A percentile compares a stretch with the other conserved stretches of the same genome.
Evolutionary conservation across 2,797 vertebrate species (phyloP).

Genomic region (Aphelocoma californica): DNA sequence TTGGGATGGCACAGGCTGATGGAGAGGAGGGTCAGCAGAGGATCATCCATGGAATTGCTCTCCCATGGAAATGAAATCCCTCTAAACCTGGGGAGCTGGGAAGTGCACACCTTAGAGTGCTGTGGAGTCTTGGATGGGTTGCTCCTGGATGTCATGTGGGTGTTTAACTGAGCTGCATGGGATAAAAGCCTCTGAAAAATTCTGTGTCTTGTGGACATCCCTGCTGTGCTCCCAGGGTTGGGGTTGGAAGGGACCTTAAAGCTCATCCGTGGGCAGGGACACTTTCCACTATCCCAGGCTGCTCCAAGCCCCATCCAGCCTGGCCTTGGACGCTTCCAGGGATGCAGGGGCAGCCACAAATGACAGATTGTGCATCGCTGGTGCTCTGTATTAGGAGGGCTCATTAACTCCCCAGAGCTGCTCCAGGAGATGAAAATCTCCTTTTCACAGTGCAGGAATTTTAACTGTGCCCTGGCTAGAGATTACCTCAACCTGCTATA

Average conservation of each 20-base stretch:
- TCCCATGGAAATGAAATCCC: not conserved
- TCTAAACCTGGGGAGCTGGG: not conserved
- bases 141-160: not conserved
- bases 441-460: conserved; percentile 27
- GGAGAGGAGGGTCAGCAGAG: not conserved
- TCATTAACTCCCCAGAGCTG: conserved; percentile 5
- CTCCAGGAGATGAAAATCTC: not conserved
- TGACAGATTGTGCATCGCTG: not conserved
- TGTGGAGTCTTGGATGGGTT: not conserved
- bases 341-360: not conserved
- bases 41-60: not conserved
- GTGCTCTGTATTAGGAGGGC: not conserved
- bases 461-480: conserved; percentile 51
- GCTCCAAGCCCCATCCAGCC: not conserved
- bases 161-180: not conserved
- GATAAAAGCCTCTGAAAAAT: not conserved
- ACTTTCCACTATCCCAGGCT: rapidly evolving
- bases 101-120: rapidly evolving
- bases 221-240: not conserved
- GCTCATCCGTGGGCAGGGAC: not conserved
- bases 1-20: not conserved
- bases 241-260: not conserved
- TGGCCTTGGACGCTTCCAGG: not conserved
- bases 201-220: rapidly evolving
- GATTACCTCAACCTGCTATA: conserved; percentile 44